phyloP scores from a whole-genome alignment of 1,140 invertebrate genomes.

The Octopus bimaculoides region DNA sequence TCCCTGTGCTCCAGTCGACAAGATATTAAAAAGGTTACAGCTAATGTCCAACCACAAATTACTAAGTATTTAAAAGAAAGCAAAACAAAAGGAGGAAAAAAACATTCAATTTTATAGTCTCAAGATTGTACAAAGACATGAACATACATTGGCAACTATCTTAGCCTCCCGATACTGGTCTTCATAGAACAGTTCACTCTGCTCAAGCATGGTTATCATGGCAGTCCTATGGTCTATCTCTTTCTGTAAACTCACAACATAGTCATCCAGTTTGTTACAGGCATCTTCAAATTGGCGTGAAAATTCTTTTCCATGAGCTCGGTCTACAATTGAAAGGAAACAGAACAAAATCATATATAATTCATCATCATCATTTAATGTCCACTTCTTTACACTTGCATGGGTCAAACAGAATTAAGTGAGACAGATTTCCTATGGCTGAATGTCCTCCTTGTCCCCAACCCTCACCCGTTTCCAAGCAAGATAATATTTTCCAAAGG shows the following conservation, averaged over 20 bases:
- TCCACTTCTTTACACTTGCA: neutral
- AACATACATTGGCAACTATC: constrained; percentile 85
- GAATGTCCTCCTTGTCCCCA: too few relatives aligned
- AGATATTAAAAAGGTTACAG: too few relatives aligned
- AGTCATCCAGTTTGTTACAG: constrained; percentile 74
- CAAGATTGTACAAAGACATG: neutral
- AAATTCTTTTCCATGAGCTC: constrained; percentile 80
- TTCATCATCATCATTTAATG: neutral
- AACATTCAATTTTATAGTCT: too few relatives aligned
- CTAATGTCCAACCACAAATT: too few relatives aligned
- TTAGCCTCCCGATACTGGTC: constrained; percentile 87
- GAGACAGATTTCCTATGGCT: too few relatives aligned
- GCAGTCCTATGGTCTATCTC: constrained; percentile 78
- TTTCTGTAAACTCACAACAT: constrained; percentile 74
- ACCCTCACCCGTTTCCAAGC: too few relatives aligned
- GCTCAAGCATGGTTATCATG: constrained; percentile 73
- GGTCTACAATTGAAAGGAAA: constrained; percentile 62
- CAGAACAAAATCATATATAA: neutral
- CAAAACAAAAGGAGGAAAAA: too few relatives aligned
- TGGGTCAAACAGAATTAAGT: neutral
- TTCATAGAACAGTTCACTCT: constrained; percentile 83
- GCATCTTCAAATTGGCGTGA: constrained; percentile 82
- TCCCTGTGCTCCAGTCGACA: too few relatives aligned
- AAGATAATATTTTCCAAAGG: too few relatives aligned
- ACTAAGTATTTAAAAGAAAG: too few relatives aligned